These are phyloP conservation scores for Babyrousa celebensis DNA, from an alignment of 2,797 vertebrate species.

Conservation along the genomic window DNA sequence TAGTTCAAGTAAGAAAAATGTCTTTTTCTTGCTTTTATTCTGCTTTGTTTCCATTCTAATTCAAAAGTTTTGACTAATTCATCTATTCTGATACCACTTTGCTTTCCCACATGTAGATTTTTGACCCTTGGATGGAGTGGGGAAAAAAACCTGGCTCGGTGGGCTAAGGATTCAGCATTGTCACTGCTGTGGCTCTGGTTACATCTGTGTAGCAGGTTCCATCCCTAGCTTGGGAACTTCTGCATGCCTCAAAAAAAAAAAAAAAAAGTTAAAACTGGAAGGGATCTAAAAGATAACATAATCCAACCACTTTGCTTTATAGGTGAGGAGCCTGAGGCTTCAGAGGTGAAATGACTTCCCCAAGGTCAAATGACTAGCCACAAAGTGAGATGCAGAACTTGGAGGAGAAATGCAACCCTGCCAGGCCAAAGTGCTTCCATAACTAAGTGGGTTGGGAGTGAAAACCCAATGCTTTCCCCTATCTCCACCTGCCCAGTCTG, in stretches of 20 bases:
- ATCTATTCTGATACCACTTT: constrained; percentile 31
- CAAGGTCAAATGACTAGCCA: constrained; percentile 1
- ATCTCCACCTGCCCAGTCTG: not conserved
- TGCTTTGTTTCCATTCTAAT: constrained; percentile 62
- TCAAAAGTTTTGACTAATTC: constrained; percentile 47
- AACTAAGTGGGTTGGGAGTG: not conserved
- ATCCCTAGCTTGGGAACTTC: too few species aligned
- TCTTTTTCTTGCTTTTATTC: constrained; percentile 56
- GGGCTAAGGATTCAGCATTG: too few species aligned
- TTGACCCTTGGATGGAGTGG: not conserved
- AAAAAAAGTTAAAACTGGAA: constrained; percentile 42
- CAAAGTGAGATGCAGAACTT: not conserved
- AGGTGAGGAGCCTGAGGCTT: constrained; percentile 28
- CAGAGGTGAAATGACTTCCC: constrained; percentile 44
- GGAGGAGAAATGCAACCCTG: not conserved
- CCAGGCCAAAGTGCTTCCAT: not conserved
- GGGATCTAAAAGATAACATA: constrained; percentile 16
- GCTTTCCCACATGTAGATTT: constrained; percentile 15
- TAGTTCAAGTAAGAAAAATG: constrained; percentile 64
- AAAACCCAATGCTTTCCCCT: not conserved
- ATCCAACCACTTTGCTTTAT: not conserved
- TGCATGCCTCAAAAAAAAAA: too few species aligned
- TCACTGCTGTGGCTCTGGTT: too few species aligned
- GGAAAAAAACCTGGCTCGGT: not conserved
- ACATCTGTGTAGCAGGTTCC: too few species aligned